phyloP scores from a whole-genome alignment of 1,140 invertebrate genomes.

The Parasteatoda tepidariorum region DNA sequence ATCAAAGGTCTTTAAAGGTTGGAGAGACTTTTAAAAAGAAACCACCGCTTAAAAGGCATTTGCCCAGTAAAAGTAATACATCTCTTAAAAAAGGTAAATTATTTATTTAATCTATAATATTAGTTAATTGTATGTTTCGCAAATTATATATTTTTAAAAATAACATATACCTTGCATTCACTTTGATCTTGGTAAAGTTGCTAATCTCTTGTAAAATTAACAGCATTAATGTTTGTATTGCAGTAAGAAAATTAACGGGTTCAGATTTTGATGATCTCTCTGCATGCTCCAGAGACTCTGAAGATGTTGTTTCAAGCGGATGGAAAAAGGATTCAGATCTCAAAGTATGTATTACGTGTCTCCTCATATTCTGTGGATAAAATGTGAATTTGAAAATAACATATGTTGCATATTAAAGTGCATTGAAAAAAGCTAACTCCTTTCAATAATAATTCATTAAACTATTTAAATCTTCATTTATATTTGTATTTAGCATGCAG shows the following conservation, averaged over 20 bases:
- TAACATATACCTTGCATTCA: too few relatives aligned
- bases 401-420: not conserved
- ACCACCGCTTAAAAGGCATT: not conserved
- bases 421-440: not conserved
- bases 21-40: not conserved
- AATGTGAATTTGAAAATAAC: not conserved
- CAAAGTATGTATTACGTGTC: conserved; percentile 4
- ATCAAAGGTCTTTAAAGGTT: not conserved
- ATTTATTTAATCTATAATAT: too few relatives aligned
- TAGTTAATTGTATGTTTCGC: too few relatives aligned
- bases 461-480: too few relatives aligned
- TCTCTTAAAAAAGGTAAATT: not conserved
- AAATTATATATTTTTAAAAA: too few relatives aligned
- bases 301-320: conserved; percentile 2
- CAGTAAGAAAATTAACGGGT: conserved; percentile 11
- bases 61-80: not conserved
- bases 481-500: not conserved
- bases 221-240: not conserved
- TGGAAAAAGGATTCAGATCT: not conserved
- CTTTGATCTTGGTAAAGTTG: too few relatives aligned
- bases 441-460: not conserved
- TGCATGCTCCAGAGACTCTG: conserved; percentile 38
- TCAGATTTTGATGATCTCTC: conserved; percentile 21
- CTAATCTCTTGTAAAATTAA: too few relatives aligned
- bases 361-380: not conserved